Percentiles rank a stretch among this genome's conserved stretches.
These are phyloP conservation scores for Lasioglossum vierecki DNA, from an alignment of 2,888 invertebrate genomes.

Conservation along the genomic window DNA sequence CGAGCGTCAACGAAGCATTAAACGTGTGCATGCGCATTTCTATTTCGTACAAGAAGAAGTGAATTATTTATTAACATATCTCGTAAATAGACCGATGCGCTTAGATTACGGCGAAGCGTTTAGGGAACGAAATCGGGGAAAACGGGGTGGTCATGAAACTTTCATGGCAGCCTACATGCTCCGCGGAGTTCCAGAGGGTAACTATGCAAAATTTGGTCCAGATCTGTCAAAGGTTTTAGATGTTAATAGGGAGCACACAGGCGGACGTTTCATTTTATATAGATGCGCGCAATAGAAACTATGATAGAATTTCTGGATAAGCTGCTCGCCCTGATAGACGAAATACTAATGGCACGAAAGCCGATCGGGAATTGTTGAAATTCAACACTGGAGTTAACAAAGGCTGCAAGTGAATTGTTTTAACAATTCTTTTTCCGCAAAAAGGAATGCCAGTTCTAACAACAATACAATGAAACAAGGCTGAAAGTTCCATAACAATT, in stretches of 20 bases:
- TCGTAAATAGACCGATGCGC: not conserved
- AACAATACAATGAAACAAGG: too few relatives aligned
- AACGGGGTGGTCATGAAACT: not conserved
- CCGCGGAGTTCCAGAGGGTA: not conserved
- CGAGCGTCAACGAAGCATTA: too few relatives aligned
- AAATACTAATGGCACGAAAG: not conserved
- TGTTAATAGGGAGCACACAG: not conserved
- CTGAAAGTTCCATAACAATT: too few relatives aligned
- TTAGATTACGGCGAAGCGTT: not conserved
- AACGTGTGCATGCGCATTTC: not conserved
- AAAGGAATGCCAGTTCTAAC: too few relatives aligned
- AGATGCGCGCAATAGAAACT: not conserved
- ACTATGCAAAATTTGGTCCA: constrained; percentile 4
- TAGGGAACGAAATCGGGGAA: not conserved
- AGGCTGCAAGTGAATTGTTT: too few relatives aligned
- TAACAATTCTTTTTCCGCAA: too few relatives aligned
- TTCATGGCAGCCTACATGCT: not conserved
- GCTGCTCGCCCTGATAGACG: not conserved
- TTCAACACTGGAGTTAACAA: too few relatives aligned
- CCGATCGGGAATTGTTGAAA: constrained; percentile 11
- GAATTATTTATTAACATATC: not conserved
- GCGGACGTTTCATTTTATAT: not conserved
- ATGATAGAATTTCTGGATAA: not conserved
- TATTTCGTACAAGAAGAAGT: not conserved
- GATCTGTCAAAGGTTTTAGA: not conserved